phyloP scores from a whole-genome alignment of 2,797 vertebrate genomes.

The Sebastes baramenuke region DNA sequence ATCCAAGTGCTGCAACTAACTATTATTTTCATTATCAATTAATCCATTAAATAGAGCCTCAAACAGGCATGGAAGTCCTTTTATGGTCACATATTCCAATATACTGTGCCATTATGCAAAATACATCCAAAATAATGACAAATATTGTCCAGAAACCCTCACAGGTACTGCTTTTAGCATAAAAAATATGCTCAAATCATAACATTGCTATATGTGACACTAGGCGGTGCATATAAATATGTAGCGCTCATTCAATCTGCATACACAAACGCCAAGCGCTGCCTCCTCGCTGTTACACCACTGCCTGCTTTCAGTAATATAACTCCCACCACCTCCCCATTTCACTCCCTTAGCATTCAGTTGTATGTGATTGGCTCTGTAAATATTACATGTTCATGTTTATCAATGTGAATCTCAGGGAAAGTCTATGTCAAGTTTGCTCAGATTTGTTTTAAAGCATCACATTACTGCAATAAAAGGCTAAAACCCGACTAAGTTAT shows the following conservation, averaged over 20 bases:
- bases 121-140: no score
- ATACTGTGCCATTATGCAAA: not conserved
- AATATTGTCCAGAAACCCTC: no score
- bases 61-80: not conserved
- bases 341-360: not conserved
- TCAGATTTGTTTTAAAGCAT: no score
- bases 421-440: not conserved
- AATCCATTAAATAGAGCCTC: not conserved
- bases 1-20: not conserved
- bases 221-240: not conserved
- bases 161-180: no score
- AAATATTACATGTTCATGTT: not conserved
- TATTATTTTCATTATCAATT: not conserved
- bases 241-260: no score
- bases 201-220: not conserved
- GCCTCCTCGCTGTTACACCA: no score
- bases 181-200: no score
- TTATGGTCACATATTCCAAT: not conserved
- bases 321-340: not conserved
- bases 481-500: no score
- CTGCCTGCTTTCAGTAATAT: not conserved
- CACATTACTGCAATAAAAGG: no score
- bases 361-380: not conserved
- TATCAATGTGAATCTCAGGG: not conserved
- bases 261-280: no score